Base-by-base conservation (phyloP, 2,797 vertebrate species). In the Myioborus miniatus region DNA sequence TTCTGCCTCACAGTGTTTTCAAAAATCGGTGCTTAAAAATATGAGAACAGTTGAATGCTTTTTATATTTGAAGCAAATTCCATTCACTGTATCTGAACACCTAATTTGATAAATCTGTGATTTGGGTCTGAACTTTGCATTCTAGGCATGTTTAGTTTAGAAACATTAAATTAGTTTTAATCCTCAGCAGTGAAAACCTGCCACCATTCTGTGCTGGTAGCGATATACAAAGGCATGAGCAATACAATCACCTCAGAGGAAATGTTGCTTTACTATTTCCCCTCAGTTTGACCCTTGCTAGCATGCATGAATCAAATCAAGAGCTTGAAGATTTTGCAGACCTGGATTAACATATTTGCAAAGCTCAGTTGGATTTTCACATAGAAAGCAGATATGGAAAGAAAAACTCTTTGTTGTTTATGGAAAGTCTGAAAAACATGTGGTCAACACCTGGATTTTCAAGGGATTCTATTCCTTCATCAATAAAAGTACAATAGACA, bases 371-470 rank as follows among this genome's bases (percentile, higher is more conserved):
- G 85, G 76, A 94, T 95, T 96, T 96, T 89, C n/a, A 90, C 8
- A 36, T 94, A 94, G 95, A 89, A 96, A 95, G 90, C 46, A 94
- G 85, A 82, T 95, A 96, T 72, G 49, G 93, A 93, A 96, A 96
- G 75, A 94, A 97, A 95, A 93, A 58, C 34, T 14, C 60, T 96
- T 96, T 97, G 89, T 87, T 97, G 93, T 96, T 97, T 95, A 86
- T 94, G 60, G 78, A 87, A 88, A 80, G 76, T 71, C 71, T 76
- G 84, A 96, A 97, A 97, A 98, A 97, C 97, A 97, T 97, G 92
- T 97, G 97, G 94, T 65, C 92, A 92, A 92, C 97, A 98, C 92
- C 97, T 97, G 96, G 97, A 96, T 96, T 97, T 97, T 96, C 96
- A 95, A 96, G 80, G 26, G 60, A 75, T 93, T 84, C 49, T 92